A percentile compares a stretch with the other conserved stretches of the same genome.
Conservation (phyloP, 2,888 invertebrate genomes). For the Scaptomyza parva region DNA sequence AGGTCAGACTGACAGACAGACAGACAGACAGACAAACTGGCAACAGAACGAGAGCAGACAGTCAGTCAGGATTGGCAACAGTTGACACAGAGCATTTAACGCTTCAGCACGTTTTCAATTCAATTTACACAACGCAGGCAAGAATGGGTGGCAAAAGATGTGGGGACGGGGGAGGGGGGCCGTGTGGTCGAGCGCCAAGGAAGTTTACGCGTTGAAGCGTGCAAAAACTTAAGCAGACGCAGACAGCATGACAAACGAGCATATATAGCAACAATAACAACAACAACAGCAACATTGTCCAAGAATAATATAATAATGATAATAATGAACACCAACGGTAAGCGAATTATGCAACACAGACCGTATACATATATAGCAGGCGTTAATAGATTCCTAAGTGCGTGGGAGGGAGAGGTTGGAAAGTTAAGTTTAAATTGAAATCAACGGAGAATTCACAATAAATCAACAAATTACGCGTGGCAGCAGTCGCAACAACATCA, state of each 20-base stretch:
- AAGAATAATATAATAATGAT: constrained; percentile 36
- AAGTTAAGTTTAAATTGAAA: constrained; percentile 41
- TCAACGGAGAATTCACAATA: constrained; percentile 59
- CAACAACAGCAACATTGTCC: constrained; percentile 35
- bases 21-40: constrained; percentile 1
- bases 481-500: constrained; percentile 15
- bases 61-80: constrained; percentile 78
- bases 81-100: constrained; percentile 85
- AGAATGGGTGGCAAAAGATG: background rate
- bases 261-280: constrained; percentile 34
- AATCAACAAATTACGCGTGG: constrained; percentile 77
- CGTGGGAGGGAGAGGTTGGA: background rate
- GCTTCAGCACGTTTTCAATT: constrained; percentile 85
- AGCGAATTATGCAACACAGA: constrained; percentile 61
- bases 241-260: constrained; percentile 78
- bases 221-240: constrained; percentile 78
- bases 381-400: constrained; percentile 1
- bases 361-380: constrained; percentile 9
- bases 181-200: constrained; percentile 65
- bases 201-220: constrained; percentile 79
- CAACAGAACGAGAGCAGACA: constrained; percentile 14
- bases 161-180: background rate
- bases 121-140: constrained; percentile 74
- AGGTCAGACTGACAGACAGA: constrained; percentile 7
- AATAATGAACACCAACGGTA: constrained; percentile 68